phyloP scores from a whole-genome alignment of 1,140 invertebrate genomes.

The Scaptodrosophila lebanonensis region DNA sequence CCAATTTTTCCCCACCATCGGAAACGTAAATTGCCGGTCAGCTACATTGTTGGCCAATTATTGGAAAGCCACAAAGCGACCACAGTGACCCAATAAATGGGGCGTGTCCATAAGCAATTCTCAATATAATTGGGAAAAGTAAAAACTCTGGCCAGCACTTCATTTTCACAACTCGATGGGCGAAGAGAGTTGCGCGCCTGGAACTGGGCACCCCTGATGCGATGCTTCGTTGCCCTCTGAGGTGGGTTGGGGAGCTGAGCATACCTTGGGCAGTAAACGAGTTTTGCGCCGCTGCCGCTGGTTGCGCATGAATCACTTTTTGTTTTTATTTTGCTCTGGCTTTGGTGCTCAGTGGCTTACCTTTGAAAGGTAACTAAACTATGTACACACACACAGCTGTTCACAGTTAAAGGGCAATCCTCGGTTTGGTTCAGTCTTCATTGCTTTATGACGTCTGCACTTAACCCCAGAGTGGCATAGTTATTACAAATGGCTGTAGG shows the following conservation, averaged over 20 bases:
- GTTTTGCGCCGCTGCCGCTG: constrained; percentile 26
- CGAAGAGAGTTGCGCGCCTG: too few relatives aligned
- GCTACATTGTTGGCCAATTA: constrained; percentile 41
- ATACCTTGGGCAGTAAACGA: constrained; percentile 33
- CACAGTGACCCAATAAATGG: constrained; percentile 50
- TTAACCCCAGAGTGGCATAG: constrained; percentile 65
- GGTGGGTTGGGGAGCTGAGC: too few relatives aligned
- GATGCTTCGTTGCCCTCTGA: constrained; percentile 20
- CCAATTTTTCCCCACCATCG: background rate
- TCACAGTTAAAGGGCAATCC: constrained; percentile 60
- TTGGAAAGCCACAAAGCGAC: constrained; percentile 55
- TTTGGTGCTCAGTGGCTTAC: constrained; percentile 29
- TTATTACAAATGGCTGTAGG: constrained; percentile 45
- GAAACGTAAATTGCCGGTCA: constrained; percentile 34
- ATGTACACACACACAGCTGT: constrained; percentile 44
- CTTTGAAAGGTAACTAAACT: constrained; percentile 65
- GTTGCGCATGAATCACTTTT: constrained; percentile 68
- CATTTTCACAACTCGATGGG: too few relatives aligned
- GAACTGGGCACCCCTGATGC: too few relatives aligned
- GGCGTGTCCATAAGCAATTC: constrained; percentile 44
- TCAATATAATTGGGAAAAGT: constrained; percentile 29
- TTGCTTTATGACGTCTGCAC: constrained; percentile 62
- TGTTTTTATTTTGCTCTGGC: constrained; percentile 33
- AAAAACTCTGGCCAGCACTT: constrained; percentile 6
- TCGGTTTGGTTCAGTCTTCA: background rate